Evolutionary conservation across 2,113 vertebrate species (phyloP).

Genomic region (Arenaria interpres): DNA sequence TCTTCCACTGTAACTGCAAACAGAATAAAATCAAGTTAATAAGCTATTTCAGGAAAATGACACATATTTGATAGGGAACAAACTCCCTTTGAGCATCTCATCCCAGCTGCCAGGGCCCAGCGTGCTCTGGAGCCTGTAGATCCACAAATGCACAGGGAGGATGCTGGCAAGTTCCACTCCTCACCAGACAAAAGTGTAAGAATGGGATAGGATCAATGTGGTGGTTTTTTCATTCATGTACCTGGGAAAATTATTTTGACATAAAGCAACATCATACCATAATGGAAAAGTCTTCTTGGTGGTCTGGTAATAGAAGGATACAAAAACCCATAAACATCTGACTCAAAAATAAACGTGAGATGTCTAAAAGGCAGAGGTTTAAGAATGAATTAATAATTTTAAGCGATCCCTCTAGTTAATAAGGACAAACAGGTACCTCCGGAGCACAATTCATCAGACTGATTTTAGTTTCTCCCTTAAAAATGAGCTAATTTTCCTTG

Average conservation of each 20-base stretch:
- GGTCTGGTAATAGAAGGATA: background rate
- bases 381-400: background rate
- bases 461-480: background rate
- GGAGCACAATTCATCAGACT: background rate
- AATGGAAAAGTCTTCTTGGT: background rate
- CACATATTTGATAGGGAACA: background rate
- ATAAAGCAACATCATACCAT: background rate
- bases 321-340: background rate
- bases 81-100: background rate
- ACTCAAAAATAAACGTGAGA: background rate
- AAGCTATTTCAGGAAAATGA: background rate
- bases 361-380: background rate
- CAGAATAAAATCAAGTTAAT: background rate
- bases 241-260: background rate
- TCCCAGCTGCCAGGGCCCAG: background rate
- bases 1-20: background rate
- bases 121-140: background rate
- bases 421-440: background rate
- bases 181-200: background rate
- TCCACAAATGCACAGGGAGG: background rate
- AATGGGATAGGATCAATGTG: background rate
- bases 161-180: background rate
- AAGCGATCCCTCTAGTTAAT: background rate
- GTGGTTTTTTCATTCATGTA: background rate
- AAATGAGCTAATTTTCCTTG: background rate